Evolutionary conservation across 2,888 invertebrate genomes (phyloP).

Genomic region (Theretra japonica): DNA sequence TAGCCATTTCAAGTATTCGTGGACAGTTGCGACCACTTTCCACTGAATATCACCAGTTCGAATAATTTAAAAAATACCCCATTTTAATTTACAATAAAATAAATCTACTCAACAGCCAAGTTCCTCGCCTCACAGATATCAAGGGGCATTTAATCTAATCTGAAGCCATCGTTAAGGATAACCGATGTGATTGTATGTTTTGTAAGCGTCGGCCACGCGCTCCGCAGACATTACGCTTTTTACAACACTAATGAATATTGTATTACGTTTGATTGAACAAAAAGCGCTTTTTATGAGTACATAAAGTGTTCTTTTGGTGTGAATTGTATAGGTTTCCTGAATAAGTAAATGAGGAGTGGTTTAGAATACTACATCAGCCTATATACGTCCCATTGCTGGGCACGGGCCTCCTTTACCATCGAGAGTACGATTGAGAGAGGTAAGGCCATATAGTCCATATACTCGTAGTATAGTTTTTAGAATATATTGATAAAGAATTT

Average conservation of each 20-base stretch:
- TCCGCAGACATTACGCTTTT: slow-evolving; percentile 15
- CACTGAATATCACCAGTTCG: too few species aligned
- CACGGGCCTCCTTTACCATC: too few species aligned
- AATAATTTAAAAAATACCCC: too few species aligned
- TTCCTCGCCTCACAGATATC: background rate
- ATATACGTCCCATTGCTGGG: too few species aligned
- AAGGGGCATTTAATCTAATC: slow-evolving; percentile 9
- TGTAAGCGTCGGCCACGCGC: background rate
- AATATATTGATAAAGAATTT: too few species aligned
- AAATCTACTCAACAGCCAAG: background rate
- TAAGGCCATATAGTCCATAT: too few species aligned
- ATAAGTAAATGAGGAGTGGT: background rate
- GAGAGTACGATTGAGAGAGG: too few species aligned
- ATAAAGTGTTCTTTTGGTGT: slow-evolving; percentile 32
- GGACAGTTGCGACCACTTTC: too few species aligned
- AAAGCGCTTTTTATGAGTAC: slow-evolving; percentile 17
- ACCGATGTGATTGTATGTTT: background rate
- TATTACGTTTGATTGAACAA: slow-evolving; percentile 7
- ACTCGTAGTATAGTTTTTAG: too few species aligned
- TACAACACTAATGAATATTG: slow-evolving; percentile 23
- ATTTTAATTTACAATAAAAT: background rate
- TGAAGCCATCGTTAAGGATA: background rate
- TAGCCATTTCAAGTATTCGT: too few species aligned
- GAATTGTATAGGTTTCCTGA: background rate
- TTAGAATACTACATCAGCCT: too few species aligned